phyloP scores from a whole-genome alignment of 2,888 invertebrate species.

The Drosophila picticornis region DNA sequence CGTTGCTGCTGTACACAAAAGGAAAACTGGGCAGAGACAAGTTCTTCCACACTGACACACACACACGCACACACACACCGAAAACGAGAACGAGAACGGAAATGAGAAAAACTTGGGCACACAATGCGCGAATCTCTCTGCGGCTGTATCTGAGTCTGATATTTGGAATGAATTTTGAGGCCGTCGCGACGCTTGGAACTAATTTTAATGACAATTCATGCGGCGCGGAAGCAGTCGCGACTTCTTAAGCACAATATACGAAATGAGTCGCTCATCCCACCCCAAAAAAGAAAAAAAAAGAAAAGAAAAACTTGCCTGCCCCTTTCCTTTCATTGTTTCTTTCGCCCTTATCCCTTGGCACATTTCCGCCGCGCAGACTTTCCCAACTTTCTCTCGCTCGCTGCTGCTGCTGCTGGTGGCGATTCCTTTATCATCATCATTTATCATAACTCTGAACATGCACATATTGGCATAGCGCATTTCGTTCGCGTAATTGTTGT shows the following conservation, averaged over 20 bases:
- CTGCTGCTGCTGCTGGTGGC: not conserved
- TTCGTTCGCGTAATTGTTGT: slow-evolving; percentile 34
- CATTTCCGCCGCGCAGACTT: slow-evolving; percentile 42
- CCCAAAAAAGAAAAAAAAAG: slow-evolving; percentile 13
- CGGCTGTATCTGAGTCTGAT: slow-evolving; percentile 29
- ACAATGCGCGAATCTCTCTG: slow-evolving; percentile 43
- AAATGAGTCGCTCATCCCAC: slow-evolving; percentile 33
- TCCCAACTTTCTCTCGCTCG: slow-evolving; percentile 9
- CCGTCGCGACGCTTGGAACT: slow-evolving; percentile 61
- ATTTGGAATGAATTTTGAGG: slow-evolving; percentile 14
- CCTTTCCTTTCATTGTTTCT: slow-evolving; percentile 24
- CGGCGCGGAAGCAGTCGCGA: slow-evolving; percentile 59
- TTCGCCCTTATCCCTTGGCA: not conserved
- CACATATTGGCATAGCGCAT: slow-evolving; percentile 29
- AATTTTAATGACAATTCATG: slow-evolving; percentile 80
- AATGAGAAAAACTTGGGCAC: slow-evolving; percentile 74
- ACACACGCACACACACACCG: slow-evolving; percentile 8
- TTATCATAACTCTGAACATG: slow-evolving; percentile 43
- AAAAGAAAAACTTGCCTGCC: slow-evolving; percentile 7
- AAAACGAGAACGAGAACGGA: slow-evolving; percentile 40
- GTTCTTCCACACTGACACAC: slow-evolving; percentile 56
- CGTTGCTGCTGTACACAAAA: slow-evolving; percentile 40
- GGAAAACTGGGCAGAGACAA: slow-evolving; percentile 65
- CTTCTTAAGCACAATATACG: slow-evolving; percentile 43
- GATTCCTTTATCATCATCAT: slow-evolving; percentile 35